A percentile compares a stretch with the other conserved stretches of the same genome.
Conservation (phyloP, 2,797 vertebrate species). For the Pangasius macronema region DNA sequence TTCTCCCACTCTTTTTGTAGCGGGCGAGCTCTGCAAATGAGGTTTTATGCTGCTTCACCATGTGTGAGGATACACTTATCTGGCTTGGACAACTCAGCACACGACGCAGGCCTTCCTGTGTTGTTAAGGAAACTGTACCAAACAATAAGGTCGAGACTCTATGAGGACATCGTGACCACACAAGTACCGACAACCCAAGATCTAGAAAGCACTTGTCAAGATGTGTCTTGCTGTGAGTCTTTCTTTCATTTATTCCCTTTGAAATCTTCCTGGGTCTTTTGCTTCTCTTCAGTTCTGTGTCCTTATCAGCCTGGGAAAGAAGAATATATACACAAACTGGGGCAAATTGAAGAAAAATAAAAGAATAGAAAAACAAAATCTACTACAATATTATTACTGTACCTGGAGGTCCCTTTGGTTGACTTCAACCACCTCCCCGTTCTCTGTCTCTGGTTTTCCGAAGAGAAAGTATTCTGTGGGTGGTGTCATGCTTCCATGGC, state of each 20-base stretch:
- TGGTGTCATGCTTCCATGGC: conserved; percentile 75
- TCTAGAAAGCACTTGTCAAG: background rate
- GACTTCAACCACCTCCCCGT: conserved; percentile 44
- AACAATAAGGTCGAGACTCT: too few species aligned
- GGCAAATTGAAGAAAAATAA: background rate
- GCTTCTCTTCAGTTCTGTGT: conserved; percentile 7
- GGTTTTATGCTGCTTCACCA: conserved; percentile 65
- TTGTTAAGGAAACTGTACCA: conserved; percentile 10
- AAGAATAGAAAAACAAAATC: background rate
- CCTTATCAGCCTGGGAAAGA: conserved; percentile 24
- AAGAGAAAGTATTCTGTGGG: conserved; percentile 81
- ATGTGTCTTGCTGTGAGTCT: conserved; percentile 13
- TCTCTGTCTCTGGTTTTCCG: conserved; percentile 64
- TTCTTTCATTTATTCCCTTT: conserved; percentile 55
- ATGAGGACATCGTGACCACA: too few species aligned
- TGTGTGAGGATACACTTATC: conserved; percentile 5
- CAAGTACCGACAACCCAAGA: too few species aligned
- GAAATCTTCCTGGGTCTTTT: background rate
- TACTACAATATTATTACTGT: background rate
- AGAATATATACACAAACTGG: conserved; percentile 10
- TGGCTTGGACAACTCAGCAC: conserved; percentile 42
- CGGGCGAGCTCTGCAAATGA: conserved; percentile 81
- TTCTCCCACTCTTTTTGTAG: conserved; percentile 70
- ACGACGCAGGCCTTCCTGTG: conserved; percentile 10
- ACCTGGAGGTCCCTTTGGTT: conserved; percentile 43